phyloP scores from a whole-genome alignment of 64 coral and sea anemone genomes.

The Acropora yongei region DNA sequence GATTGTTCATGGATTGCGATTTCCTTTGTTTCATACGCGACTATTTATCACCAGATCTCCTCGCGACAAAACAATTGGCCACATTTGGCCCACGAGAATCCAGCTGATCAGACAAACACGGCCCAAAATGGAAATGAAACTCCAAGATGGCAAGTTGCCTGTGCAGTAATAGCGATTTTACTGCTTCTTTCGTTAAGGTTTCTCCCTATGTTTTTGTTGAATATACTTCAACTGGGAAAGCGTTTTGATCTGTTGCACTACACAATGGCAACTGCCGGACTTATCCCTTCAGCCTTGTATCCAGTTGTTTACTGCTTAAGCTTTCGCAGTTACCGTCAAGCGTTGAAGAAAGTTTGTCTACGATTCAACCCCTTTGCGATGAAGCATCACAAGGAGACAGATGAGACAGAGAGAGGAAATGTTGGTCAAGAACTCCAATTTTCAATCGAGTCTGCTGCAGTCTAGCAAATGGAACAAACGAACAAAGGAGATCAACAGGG shows the following conservation, averaged over 20 bases:
- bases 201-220: slow-evolving; percentile 69
- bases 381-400: too few relatives aligned
- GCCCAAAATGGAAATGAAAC: not conserved
- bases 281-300: slow-evolving; percentile 77
- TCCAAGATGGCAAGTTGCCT: slow-evolving; percentile 65
- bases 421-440: too few relatives aligned
- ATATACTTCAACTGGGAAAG: slow-evolving; percentile 63
- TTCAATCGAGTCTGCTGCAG: too few relatives aligned
- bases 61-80: slow-evolving; percentile 11
- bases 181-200: slow-evolving; percentile 67
- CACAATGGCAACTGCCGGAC: slow-evolving; percentile 70
- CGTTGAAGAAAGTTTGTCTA: slow-evolving; percentile 69
- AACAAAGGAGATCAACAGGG: too few relatives aligned
- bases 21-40: slow-evolving; percentile 59
- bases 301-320: slow-evolving; percentile 82
- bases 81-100: not conserved
- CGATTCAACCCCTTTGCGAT: too few relatives aligned
- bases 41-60: slow-evolving; percentile 50
- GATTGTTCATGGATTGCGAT: slow-evolving; percentile 61
- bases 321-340: slow-evolving; percentile 72
- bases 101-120: not conserved
- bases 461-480: too few relatives aligned
- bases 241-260: slow-evolving; percentile 72
- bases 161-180: slow-evolving; percentile 74
- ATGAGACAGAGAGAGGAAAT: too few relatives aligned